Percentiles rank a stretch among this genome's conserved stretches.
These are phyloP conservation scores for Pimephales promelas DNA, from an alignment of 2,113 vertebrate species.

Conservation along the genomic window DNA sequence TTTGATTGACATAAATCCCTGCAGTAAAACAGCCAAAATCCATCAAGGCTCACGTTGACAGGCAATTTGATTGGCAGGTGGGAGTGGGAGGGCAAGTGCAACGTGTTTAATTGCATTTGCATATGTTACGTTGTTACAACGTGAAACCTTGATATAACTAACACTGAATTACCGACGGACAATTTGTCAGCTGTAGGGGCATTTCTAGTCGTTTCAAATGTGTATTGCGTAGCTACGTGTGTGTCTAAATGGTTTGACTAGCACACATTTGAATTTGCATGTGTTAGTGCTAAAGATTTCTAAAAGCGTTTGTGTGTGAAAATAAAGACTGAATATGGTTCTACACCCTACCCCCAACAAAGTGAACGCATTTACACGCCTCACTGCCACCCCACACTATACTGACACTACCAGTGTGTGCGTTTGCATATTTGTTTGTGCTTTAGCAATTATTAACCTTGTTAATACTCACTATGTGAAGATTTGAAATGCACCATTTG, in stretches of 20 bases:
- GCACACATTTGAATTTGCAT: neutral
- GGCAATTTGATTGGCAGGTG: conserved; percentile 64
- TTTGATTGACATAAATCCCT: conserved; percentile 46
- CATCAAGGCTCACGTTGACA: conserved; percentile 57
- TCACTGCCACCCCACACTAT: conserved; percentile 47
- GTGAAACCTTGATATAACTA: conserved; percentile 29
- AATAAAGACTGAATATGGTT: conserved; percentile 37
- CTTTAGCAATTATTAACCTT: conserved; percentile 19
- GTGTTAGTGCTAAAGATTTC: conserved; percentile 8
- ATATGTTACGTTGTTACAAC: conserved; percentile 15
- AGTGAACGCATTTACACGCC: conserved; percentile 51
- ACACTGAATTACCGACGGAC: neutral
- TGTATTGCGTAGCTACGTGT: neutral
- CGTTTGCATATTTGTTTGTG: conserved; percentile 27
- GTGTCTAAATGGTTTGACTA: neutral
- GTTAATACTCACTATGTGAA: conserved; percentile 10
- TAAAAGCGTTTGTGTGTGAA: conserved; percentile 9
- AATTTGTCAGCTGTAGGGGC: neutral
- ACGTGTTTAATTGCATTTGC: conserved; percentile 19
- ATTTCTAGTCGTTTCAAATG: neutral
- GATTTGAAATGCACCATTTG: neutral
- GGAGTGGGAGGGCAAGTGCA: conserved; percentile 31
- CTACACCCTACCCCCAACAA: conserved; percentile 54
- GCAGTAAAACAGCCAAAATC: conserved; percentile 59
- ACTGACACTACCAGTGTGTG: conserved; percentile 34